Base-by-base conservation (phyloP, 2,797 vertebrate species). In the Hoplostethus mediterraneus region DNA sequence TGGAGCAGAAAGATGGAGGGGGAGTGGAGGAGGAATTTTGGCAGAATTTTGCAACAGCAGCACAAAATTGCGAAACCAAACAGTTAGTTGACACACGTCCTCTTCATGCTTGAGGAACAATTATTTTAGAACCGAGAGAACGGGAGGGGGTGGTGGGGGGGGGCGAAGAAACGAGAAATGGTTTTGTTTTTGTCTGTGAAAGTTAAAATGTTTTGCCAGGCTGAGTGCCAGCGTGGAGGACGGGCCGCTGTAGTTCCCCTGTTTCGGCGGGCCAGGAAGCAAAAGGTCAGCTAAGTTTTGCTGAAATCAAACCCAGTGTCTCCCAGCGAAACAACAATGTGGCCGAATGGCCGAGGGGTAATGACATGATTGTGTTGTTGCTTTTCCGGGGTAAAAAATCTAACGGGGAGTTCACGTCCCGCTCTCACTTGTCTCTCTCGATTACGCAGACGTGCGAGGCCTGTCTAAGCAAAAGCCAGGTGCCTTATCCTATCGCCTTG, bases 1-100 rank as follows among this genome's bases (percentile, higher is more conserved):
- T 66, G 84, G 75, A 88, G 83, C 82, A 89, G 86, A 88, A 80
- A 89, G 81, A 83, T 9, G 62, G 81, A 79, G 80, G 77, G 76
- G 72, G 71, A 55, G 79, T 42, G 54, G 28, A 1, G 2, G 62
- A 79, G 79, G 83, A 79, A 74, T 84, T 80, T 84, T 82, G 82
- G 80, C 71, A 12, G 44, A 62, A 71, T 79, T 89, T 63, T 77
- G 85, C 89, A 86, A 93, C 93, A 94, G 94, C 95, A 95, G 87
- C 87, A 85, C 60, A 90, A 91, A 91, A 71, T 65, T 45, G 71
- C 47, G 48, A 73, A 75, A 80, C 52, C 40, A 52, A 81, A 86
- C 83, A 68, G 79, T 81, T 64, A 16, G 75, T 14, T 74, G 75
- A 90, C 87, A 81, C 80, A 83, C 44, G 73, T 80, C 80, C 61